phyloP scores from a whole-genome alignment of 2,888 invertebrate genomes.

The Caenorhabditis sinica region DNA sequence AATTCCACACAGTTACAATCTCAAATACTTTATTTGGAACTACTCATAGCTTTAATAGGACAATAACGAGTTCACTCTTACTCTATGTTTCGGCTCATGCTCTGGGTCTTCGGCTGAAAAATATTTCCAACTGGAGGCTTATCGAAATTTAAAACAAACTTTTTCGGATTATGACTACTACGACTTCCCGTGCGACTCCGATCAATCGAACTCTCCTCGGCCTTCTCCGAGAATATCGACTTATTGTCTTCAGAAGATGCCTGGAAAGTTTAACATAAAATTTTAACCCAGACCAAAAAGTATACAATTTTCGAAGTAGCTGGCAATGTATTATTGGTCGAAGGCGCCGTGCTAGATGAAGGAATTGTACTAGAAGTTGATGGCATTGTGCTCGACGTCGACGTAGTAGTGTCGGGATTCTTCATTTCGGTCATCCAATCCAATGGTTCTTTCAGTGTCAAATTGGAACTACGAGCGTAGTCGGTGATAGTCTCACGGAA shows the following conservation, averaged over 20 bases:
- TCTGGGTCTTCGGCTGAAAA: too few relatives aligned
- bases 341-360: not conserved
- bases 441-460: slow-evolving; percentile 55
- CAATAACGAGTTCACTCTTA: too few relatives aligned
- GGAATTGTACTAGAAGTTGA: not conserved
- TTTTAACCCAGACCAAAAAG: not conserved
- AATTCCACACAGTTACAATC: too few relatives aligned
- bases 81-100: too few relatives aligned
- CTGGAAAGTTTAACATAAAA: slow-evolving; percentile 17
- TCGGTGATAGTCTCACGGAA: slow-evolving; percentile 60
- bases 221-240: slow-evolving; percentile 45
- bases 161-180: slow-evolving; percentile 6
- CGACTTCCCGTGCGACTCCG: slow-evolving; percentile 22
- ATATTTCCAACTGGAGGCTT: too few relatives aligned
- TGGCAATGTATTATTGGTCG: not conserved
- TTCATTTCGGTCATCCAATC: slow-evolving; percentile 44
- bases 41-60: too few relatives aligned
- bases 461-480: slow-evolving; percentile 31
- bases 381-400: not conserved
- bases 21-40: too few relatives aligned
- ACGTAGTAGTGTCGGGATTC: slow-evolving; percentile 2
- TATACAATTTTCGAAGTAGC: slow-evolving; percentile 16
- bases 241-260: slow-evolving; percentile 25
- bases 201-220: slow-evolving; percentile 33
- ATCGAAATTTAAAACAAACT: too few relatives aligned